Evolutionary conservation across 1,140 invertebrate genomes (phyloP).

Genomic region (Sycophila sp.): DNA sequence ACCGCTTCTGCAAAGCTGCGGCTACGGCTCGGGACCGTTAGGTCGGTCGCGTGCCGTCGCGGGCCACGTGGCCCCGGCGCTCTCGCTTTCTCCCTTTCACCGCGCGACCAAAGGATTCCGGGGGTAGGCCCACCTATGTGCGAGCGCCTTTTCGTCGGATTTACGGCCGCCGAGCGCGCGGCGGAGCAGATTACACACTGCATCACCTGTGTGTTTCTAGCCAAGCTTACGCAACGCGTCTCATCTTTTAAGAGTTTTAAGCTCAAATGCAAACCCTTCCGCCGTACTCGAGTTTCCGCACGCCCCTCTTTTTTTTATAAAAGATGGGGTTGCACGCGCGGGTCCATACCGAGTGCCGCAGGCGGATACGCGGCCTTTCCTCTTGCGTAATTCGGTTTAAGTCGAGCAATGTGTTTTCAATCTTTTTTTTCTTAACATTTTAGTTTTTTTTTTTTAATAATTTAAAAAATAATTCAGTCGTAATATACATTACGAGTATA

Average conservation of each 20-base stretch:
- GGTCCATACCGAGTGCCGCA: no score
- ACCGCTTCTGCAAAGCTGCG: constrained; percentile 58
- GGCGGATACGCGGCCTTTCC: no score
- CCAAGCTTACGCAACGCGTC: neutral
- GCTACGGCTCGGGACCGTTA: constrained; percentile 64
- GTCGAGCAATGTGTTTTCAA: no score
- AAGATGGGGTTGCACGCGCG: no score
- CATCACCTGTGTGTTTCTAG: constrained; percentile 22
- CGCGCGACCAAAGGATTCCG: neutral
- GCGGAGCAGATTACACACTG: neutral
- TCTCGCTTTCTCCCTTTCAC: constrained; percentile 4
- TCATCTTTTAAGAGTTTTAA: constrained; percentile 1
- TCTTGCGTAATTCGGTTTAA: no score
- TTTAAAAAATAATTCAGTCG: no score
- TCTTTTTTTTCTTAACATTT: no score
- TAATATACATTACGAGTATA: no score
- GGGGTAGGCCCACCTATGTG: neutral
- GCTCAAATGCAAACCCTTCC: constrained; percentile 18
- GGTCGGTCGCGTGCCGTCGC: constrained; percentile 63
- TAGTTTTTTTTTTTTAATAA: no score
- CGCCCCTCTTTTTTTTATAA: no score
- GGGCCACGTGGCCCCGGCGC: constrained; percentile 60
- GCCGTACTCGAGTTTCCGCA: constrained; percentile 41
- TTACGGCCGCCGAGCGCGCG: neutral
- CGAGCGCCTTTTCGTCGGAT: constrained; percentile 37